Percentiles rank a stretch among this genome's conserved stretches.
phyloP scores from a whole-genome alignment of 1,140 invertebrate genomes.

The Drosophila sechellia region DNA sequence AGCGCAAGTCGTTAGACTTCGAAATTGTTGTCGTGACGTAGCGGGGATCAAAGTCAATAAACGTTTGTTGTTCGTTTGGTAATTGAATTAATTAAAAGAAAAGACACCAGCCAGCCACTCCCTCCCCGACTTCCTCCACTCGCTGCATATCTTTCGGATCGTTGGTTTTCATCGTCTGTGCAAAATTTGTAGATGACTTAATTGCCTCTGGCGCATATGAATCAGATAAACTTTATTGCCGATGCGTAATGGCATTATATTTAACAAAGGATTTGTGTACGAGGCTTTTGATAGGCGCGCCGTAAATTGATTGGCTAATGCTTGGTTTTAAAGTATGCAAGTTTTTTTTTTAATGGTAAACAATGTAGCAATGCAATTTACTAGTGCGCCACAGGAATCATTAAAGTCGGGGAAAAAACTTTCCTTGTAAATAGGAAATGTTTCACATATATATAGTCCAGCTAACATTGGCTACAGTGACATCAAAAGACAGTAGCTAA shows the following conservation, averaged over 20 bases:
- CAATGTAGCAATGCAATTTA: background rate
- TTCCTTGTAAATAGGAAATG: background rate
- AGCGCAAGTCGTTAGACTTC: slow-evolving; percentile 38
- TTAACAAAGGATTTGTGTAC: slow-evolving; percentile 8
- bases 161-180: slow-evolving; percentile 27
- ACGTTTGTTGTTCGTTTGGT: slow-evolving; percentile 61
- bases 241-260: slow-evolving; percentile 9
- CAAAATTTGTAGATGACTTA: slow-evolving; percentile 32
- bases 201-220: slow-evolving; percentile 34
- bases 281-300: background rate
- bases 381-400: no score
- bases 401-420: background rate
- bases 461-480: background rate
- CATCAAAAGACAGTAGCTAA: background rate
- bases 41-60: slow-evolving; percentile 60
- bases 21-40: slow-evolving; percentile 45
- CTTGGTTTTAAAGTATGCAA: background rate
- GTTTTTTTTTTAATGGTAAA: background rate
- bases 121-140: background rate
- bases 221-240: slow-evolving; percentile 34
- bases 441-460: background rate
- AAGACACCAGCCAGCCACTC: slow-evolving; percentile 21
- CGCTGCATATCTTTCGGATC: slow-evolving; percentile 20
- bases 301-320: background rate
- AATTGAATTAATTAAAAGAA: slow-evolving; percentile 72